phyloP scores from a whole-genome alignment of 2,113 vertebrate genomes.

The Rhizomys pruinosus region DNA sequence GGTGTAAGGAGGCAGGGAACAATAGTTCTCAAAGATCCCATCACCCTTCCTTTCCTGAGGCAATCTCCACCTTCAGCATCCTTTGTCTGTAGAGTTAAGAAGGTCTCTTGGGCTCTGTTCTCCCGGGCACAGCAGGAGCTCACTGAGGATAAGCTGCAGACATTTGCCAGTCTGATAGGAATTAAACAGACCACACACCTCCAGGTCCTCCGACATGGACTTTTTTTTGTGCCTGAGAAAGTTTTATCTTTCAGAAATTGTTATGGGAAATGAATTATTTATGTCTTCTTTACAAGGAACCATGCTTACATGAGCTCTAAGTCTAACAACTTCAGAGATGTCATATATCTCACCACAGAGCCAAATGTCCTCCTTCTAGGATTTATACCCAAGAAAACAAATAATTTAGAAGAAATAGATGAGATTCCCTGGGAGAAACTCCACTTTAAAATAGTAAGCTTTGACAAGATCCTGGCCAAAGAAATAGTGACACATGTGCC shows the following conservation, averaged over 20 bases:
- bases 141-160: too few species aligned
- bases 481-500: neutral
- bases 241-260: neutral
- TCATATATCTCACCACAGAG: neutral
- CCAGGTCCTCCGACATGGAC: too few species aligned
- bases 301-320: neutral
- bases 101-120: too few species aligned
- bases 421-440: neutral
- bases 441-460: constrained; percentile 28
- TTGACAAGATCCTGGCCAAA: neutral
- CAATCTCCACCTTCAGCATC: too few species aligned
- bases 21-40: too few species aligned
- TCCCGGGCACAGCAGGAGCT: too few species aligned
- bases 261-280: neutral
- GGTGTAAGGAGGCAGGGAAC: too few species aligned
- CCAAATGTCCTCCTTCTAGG: neutral
- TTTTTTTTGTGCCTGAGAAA: constrained; percentile 12
- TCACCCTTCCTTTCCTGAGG: too few species aligned
- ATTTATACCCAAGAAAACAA: neutral
- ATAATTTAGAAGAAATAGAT: neutral
- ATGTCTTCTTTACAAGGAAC: neutral
- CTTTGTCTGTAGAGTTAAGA: too few species aligned
- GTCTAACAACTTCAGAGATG: neutral
- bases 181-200: too few species aligned
- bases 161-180: too few species aligned